Base-by-base conservation (phyloP, 1,140 invertebrate species). In the Temnothorax longispinosus region DNA sequence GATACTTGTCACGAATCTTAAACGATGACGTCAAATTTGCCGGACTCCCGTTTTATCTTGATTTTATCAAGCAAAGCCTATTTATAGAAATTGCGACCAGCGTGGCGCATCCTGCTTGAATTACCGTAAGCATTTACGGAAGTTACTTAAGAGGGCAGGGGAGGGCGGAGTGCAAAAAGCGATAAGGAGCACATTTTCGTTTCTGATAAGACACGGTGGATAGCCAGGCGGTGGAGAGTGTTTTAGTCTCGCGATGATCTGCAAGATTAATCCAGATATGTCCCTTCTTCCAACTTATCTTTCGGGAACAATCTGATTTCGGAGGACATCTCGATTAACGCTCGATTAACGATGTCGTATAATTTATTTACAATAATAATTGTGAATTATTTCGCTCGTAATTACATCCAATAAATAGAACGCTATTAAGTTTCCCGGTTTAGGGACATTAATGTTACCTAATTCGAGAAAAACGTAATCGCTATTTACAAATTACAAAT, bases 21-120 rank as follows among this genome's bases (percentile, higher is more conserved):
- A 47, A 56, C 15, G 71, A 27, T 58, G 27, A 74, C n/a, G 21
- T 54, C 64, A 38, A 38, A 52, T 44, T 50, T 41, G 35, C n/a
- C 60, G n/a, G 32, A n/a, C 15, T 56, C 6, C 11, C n/a, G 21
- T 10, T 67, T 67, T 58, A 52, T 84, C n/a, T 13, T 32, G 52
- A 75, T 41, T 84, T 84, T 84, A 84, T 84, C 81, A 56, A 52
- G 21, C 41, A 60, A 50, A 18, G 27, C 41, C 41, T 85, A 85
- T 85, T 76, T 84, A 62, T 76, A 84, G 71, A 75, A 84, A 84
- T 27, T 84, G 27, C 54, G 81, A 75, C 6, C 21, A 52, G 65
- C 50, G 15, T 56, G 21, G 35, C 41, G 56, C 32, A 76, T 60
- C 47, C 71, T 41, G 58, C 41, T 76, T 58, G 54, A 44, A 65